Conservation (phyloP, 2,113 vertebrate species). For the Pandion haliaetus region DNA sequence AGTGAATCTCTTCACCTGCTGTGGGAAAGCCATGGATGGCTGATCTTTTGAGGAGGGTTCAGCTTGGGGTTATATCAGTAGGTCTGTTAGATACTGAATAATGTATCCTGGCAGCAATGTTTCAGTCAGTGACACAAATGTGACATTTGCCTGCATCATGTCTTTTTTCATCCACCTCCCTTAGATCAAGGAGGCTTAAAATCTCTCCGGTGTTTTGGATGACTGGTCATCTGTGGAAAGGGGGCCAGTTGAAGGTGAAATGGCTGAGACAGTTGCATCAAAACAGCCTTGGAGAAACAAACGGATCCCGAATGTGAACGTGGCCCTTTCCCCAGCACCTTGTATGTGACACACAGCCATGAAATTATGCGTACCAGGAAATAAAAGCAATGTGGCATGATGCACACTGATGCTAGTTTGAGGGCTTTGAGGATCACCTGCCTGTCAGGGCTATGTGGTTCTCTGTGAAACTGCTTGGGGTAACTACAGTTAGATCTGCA, state of each 20-base stretch:
- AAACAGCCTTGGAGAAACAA: constrained; percentile 19
- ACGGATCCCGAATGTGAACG: neutral
- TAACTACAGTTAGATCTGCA: neutral
- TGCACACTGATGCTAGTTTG: neutral
- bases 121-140: constrained; percentile 42
- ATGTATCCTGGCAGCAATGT: constrained; percentile 15
- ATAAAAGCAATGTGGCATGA: neutral
- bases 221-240: constrained; percentile 29
- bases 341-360: neutral
- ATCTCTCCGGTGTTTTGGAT: constrained; percentile 29
- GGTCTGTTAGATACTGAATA: constrained; percentile 24
- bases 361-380: neutral
- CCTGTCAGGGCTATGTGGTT: neutral
- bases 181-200: constrained; percentile 20
- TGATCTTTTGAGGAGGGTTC: neutral
- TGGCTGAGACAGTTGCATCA: neutral
- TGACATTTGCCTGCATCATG: constrained; percentile 47
- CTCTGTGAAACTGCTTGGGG: neutral
- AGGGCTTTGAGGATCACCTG: neutral
- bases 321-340: neutral
- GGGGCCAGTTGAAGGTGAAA: constrained; percentile 2
- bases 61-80: neutral
- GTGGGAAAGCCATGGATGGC: neutral
- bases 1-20: neutral
- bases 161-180: neutral